Percentiles rank a stretch among this genome's conserved stretches.
phyloP scores from a whole-genome alignment of 2,797 vertebrate genomes.

The Galaxias olidus region DNA sequence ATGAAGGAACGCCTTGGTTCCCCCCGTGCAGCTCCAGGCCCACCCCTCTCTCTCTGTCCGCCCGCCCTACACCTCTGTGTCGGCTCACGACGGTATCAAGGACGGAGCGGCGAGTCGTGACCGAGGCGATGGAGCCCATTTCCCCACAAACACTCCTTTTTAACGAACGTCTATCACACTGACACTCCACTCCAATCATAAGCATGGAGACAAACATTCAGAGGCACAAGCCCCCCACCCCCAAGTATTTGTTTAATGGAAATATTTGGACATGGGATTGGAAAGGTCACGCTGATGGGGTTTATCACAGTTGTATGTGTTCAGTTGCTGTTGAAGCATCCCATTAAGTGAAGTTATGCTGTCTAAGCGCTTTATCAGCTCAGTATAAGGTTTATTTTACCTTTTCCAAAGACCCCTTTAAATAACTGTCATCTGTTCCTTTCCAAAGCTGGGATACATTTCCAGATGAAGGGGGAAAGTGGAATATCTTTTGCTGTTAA shows the following conservation, averaged over 20 bases:
- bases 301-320: slow-evolving; percentile 15
- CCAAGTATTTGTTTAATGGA: slow-evolving; percentile 37
- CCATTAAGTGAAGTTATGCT: slow-evolving; percentile 26
- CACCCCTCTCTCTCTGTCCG: neutral
- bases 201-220: slow-evolving; percentile 47
- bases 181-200: slow-evolving; percentile 43
- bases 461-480: no score
- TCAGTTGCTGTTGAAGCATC: slow-evolving; percentile 20
- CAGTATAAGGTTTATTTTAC: neutral
- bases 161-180: slow-evolving; percentile 51
- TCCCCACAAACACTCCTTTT: slow-evolving; percentile 45
- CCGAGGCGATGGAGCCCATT: slow-evolving; percentile 26
- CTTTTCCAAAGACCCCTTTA: no score
- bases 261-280: slow-evolving; percentile 46
- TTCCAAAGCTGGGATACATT: no score
- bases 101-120: slow-evolving; percentile 33
- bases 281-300: slow-evolving; percentile 17
- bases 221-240: slow-evolving; percentile 25
- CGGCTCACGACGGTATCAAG: slow-evolving; percentile 28
- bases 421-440: no score
- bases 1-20: neutral
- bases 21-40: neutral
- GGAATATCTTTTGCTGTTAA: no score
- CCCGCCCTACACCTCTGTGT: slow-evolving; percentile 11
- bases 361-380: slow-evolving; percentile 3